A percentile compares a stretch with the other conserved stretches of the same genome.
phyloP scores from a whole-genome alignment of 2,113 vertebrate species.

The Sclerurus mexicanus region DNA sequence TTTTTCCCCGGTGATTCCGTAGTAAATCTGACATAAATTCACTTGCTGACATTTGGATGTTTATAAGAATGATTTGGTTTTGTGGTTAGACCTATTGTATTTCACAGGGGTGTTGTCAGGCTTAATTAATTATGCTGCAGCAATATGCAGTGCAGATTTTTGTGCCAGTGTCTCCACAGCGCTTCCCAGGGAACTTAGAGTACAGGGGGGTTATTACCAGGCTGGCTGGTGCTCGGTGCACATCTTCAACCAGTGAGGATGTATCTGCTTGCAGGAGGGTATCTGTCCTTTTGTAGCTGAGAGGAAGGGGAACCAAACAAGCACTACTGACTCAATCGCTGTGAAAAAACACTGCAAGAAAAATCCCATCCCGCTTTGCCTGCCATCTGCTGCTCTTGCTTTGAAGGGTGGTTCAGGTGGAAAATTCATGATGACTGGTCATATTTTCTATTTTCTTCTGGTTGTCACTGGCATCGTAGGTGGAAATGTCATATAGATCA shows the following conservation, averaged over 20 bases:
- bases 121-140: conserved; percentile 64
- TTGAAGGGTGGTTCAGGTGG: not conserved
- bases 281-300: not conserved
- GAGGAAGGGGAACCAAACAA: not conserved
- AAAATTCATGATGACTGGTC: not conserved
- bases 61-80: conserved; percentile 59
- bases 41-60: conserved; percentile 47
- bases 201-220: not conserved
- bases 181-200: not conserved
- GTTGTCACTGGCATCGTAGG: not conserved
- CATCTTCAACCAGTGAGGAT: not conserved
- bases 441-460: not conserved
- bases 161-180: not conserved
- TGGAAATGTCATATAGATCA: not conserved
- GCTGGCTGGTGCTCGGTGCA: not conserved
- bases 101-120: conserved; percentile 59
- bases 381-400: not conserved
- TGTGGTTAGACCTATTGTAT: conserved; percentile 58
- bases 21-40: not conserved
- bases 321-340: rapidly evolving
- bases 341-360: not conserved
- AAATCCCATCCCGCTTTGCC: not conserved
- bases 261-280: not conserved
- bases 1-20: not conserved
- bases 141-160: conserved; percentile 42